Evolutionary conservation across 1,140 invertebrate genomes (phyloP), one percentile per base, ranked within the genome.

Genomic region (Chymomyza costata): DNA sequence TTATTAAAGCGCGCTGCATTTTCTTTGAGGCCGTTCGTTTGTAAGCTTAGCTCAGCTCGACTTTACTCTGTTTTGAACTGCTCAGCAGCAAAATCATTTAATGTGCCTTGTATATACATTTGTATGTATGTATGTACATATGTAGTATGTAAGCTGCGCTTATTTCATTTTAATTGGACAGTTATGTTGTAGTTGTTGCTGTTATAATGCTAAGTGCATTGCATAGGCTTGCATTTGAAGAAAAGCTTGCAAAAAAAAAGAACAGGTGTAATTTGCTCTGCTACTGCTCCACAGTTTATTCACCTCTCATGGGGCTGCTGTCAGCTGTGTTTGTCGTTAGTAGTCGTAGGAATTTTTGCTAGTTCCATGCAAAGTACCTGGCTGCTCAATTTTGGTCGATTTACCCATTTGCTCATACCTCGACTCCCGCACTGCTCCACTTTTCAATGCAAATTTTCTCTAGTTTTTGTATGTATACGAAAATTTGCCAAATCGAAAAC

Each of bases 401-500:
- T 56, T 54, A 50, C 41, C 53, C 43, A 17, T 58, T 7, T 30
- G 8, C 5, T 3, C n/a, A 35, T 31, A 17, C 49, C 18, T 14
- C 21, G 17, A 6, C 46, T 25, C 11, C 10, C 7, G 1, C 31
- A 28, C 11, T 11, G 13, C 15, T 15, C 34, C 13, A 25, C 28
- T 13, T 66, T 71, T 71, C 63, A 67, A 78, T 78, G 71, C 70
- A 78, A 71, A 80, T 78, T 78, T 65, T 62, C 43, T 43, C 49
- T 65, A 47, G 48, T 41, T 49, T 43, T 56, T 34, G 48, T n/a
- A 64, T 74, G 70, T 65, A 74, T 74, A 65, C 67, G 56, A 80
- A 80, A 78, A 80, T 80, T 80, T 80, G 64, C 66, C 81, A 73
- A 80, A 80, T 67, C 74, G 55, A 80, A 80, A 80, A 80, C 73